Base-by-base conservation (phyloP, 2,797 vertebrate genomes). In the Sardinella longiceps region DNA sequence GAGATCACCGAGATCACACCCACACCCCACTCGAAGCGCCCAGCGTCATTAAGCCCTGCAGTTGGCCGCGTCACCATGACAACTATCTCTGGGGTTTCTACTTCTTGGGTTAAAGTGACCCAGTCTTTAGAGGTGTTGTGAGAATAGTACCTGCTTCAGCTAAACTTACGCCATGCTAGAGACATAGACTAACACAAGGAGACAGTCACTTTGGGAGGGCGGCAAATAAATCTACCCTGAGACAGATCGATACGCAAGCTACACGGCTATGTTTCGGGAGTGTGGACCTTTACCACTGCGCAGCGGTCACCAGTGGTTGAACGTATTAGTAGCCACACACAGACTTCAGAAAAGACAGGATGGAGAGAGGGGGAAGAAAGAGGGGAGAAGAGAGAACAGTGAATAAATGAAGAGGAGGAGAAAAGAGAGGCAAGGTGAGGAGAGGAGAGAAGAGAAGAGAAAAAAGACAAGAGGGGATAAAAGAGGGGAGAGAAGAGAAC, bases 201-300 rank as follows among this genome's bases (percentile, higher is more conserved):
- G 87, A 86, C 70, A 33, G 84, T 80, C 84, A 82, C 81, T 30
- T 33, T 77, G 80, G 50, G 11, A 48, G 80, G 74, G 48, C 14
- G 60, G 81, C 70, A 83, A 83, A 88, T 90, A 88, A 83, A 88
- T 90, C 85, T 74, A 80, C 43, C 0, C 37, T 15, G 12, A 85
- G 84, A 74, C 43, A 82, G 39, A 88, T 89, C 89, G 80, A 89
- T 88, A 81, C 51, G 46, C 11, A 6, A 6, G 46, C 46, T 48
- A 11, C 7, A 9, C 7, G 50, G 10, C 60, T 60, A 80, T 23
- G 45, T 20, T 80, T 37, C 70, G 60, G 6, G 28, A 83, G 82
- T 83, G 83, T 70, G 85, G 82, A 81, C 84, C 84, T 85, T 83
- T 70, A 85, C 82, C 85, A 84, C 82, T 66, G 77, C 66, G 66